A percentile compares a stretch with the other conserved stretches of the same genome.
Evolutionary conservation across 1,140 invertebrate genomes (phyloP).

Genomic region (Cotesia glomerata): DNA sequence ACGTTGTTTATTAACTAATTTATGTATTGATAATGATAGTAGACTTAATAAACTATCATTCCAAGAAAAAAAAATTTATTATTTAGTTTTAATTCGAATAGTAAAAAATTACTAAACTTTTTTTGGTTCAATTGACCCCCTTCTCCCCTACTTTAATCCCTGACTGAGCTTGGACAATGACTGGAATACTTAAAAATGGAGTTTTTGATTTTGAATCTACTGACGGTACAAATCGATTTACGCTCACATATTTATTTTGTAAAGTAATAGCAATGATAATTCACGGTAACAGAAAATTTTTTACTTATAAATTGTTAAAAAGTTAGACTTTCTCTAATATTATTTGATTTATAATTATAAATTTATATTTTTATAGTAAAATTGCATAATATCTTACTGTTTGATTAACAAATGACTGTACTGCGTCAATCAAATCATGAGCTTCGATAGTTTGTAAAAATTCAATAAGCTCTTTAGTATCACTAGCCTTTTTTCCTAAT

Average conservation of each 20-base stretch:
- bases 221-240: slow-evolving; percentile 40
- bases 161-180: slow-evolving; percentile 47
- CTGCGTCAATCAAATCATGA: slow-evolving; percentile 23
- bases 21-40: too few species aligned
- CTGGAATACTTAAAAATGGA: slow-evolving; percentile 58
- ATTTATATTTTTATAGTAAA: too few species aligned
- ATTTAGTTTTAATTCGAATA: too few species aligned
- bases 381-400: background rate
- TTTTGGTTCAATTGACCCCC: too few species aligned
- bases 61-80: too few species aligned
- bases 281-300: slow-evolving; percentile 35
- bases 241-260: background rate
- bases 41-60: too few species aligned
- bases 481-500: slow-evolving; percentile 56
- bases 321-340: slow-evolving; percentile 28
- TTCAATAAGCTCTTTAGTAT: slow-evolving; percentile 54
- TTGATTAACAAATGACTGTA: background rate
- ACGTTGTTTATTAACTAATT: too few species aligned
- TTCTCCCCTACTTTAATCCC: slow-evolving; percentile 65
- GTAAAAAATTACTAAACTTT: too few species aligned
- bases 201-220: slow-evolving; percentile 47
- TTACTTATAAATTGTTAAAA: background rate
- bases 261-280: too few species aligned
- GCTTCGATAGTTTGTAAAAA: slow-evolving; percentile 58
- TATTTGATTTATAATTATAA: too few species aligned